Evolutionary conservation across 2,888 invertebrate genomes (phyloP).

Genomic region (Lasioglossum lativentre): DNA sequence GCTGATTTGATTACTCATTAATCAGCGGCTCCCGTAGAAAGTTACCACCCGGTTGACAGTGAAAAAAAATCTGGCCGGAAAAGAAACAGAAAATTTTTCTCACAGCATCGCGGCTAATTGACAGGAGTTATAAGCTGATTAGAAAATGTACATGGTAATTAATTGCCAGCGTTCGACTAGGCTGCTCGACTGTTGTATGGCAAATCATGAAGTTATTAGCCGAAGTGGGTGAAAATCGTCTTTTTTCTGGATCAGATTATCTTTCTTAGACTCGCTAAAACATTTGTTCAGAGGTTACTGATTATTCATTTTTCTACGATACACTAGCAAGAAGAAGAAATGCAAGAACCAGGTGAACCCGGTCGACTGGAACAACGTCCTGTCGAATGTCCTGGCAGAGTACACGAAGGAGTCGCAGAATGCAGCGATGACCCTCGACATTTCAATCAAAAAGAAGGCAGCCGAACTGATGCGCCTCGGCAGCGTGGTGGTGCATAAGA

Average conservation of each 20-base stretch:
- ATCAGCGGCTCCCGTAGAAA: background rate
- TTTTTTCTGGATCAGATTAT: background rate
- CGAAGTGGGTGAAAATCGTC: background rate
- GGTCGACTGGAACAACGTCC: slow-evolving; percentile 79
- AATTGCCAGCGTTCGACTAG: background rate
- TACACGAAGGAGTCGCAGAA: slow-evolving; percentile 67
- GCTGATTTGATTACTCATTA: background rate
- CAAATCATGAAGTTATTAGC: background rate
- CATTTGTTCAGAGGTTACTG: no score
- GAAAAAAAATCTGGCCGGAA: background rate
- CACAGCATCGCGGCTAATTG: background rate
- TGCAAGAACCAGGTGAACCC: slow-evolving; percentile 77
- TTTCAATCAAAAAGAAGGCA: slow-evolving; percentile 72
- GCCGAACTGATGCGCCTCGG: slow-evolving; percentile 71
- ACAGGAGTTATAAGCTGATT: background rate
- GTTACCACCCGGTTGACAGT: background rate
- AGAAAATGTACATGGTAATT: background rate
- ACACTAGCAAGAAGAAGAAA: slow-evolving; percentile 78
- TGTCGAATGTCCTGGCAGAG: slow-evolving; percentile 71
- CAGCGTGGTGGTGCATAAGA: slow-evolving; percentile 68
- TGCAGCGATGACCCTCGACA: slow-evolving; percentile 64
- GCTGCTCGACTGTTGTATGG: background rate
- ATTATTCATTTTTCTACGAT: background rate
- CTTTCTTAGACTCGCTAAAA: background rate
- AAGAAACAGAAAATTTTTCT: background rate